Evolutionary conservation across 2,113 vertebrate species (phyloP), one percentile per base, ranked within the genome.

Genomic region (Takifugu bimaculatus): DNA sequence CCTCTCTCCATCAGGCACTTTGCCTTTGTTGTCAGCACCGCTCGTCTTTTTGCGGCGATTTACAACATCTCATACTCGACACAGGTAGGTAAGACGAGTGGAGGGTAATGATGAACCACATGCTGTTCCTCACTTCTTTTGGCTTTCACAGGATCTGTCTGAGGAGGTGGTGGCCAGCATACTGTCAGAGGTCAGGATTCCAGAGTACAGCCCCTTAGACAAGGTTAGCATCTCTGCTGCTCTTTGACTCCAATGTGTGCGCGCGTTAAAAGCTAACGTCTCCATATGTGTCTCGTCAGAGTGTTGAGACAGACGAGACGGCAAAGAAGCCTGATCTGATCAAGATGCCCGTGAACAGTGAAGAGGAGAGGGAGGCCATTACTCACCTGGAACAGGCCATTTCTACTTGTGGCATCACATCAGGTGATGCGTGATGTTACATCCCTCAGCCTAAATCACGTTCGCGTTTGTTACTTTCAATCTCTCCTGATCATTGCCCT

Each of bases 341-440:
- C 26, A 92, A 92, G 80, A 84, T 93, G 86, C 89, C 92, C 1
- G 79, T 95, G 49, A 98, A 94, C 90, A 97, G 92, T 57, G 94
- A 98, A 75, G 95, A 99, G 80, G 97, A 99, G 84, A 90, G 95
- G 68, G 94, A 93, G 63, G 96, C 95, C 64, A 86, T 95, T 78
- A 69, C 83, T 48, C 94, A 94, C 44, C 87, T 99, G 70, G 92
- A 97, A 78, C 88, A 92, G 29, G 91, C 89, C 52, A 92, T 97
- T 57, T 77, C 83, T 26, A 79, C 91, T 39, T 89, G 88, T 43
- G 70, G 88, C 71, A 87, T 91, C 78, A 87, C 92, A 65, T 78
- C 92, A 91, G 92, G 97, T 98, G 35, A 39, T 11, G 7, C 2
- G 11, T 10, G 35, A 1, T 1, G 1, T 11, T 9, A 39, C 3